Conservation (phyloP, 1,140 invertebrate genomes). For the Scaptomyza montana region DNA sequence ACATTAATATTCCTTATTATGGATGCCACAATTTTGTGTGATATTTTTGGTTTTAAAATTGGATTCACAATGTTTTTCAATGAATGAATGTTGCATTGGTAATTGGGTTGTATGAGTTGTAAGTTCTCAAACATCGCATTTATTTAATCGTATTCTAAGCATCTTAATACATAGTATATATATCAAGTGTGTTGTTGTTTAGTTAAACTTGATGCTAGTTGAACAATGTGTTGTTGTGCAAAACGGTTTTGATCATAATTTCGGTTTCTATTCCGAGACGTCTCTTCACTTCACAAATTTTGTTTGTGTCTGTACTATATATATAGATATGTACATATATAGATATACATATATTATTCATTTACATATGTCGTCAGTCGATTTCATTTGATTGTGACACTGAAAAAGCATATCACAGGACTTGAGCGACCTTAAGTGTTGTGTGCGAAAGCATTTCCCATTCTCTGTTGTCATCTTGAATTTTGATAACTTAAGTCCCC, state of each 20-base stretch:
- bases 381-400: constrained; percentile 28
- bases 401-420: constrained; percentile 41
- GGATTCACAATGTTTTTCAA: no score
- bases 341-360: not conserved
- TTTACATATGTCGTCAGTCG: not conserved
- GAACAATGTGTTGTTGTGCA: not conserved
- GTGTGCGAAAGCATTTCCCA: constrained; percentile 3
- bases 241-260: no score
- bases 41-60: no score
- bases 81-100: no score
- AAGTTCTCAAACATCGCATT: constrained; percentile 7
- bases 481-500: constrained; percentile 6
- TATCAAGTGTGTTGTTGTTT: constrained; percentile 9
- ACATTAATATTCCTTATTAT: no score
- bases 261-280: no score
- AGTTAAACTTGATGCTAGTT: not conserved
- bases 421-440: constrained; percentile 32
- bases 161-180: constrained; percentile 5
- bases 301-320: not conserved
- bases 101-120: no score
- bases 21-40: no score
- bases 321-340: not conserved
- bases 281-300: no score
- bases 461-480: not conserved
- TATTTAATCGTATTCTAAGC: constrained; percentile 24